These are phyloP conservation scores for Hypanus sabinus DNA, from an alignment of 2,113 vertebrate species.

Conservation along the genomic window DNA sequence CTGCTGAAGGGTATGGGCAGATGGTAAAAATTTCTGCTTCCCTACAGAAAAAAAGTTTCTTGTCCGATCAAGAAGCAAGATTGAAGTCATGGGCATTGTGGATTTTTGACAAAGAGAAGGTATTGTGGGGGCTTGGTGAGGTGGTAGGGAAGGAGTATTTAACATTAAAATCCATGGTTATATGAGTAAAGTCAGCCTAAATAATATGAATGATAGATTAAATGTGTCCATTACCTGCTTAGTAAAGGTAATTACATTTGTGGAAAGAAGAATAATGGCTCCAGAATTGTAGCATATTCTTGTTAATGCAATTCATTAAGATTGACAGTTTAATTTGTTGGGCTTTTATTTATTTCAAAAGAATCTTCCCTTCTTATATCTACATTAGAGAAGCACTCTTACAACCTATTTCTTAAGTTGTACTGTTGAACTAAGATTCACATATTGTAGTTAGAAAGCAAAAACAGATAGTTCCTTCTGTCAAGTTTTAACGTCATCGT, in stretches of 20 bases:
- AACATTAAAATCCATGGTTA: neutral
- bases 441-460: neutral
- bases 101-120: neutral
- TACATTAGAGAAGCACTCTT: slow-evolving; percentile 3
- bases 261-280: neutral
- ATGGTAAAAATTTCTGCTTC: neutral
- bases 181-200: neutral
- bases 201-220: neutral
- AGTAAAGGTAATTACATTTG: neutral
- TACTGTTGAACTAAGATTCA: slow-evolving; percentile 12
- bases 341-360: neutral
- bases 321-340: slow-evolving; percentile 25
- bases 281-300: neutral
- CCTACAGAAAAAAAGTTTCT: neutral
- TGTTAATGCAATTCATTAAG: neutral
- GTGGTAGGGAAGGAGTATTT: neutral
- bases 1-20: neutral
- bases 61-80: neutral
- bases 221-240: neutral
- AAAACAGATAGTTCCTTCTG: neutral
- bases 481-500: slow-evolving; percentile 20
- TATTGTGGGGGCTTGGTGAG: neutral
- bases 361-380: slow-evolving; percentile 4
- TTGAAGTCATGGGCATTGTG: neutral
- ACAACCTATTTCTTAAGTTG: neutral